Evolutionary conservation across 2,113 vertebrate species (phyloP).

Genomic region (Hylia prasina): DNA sequence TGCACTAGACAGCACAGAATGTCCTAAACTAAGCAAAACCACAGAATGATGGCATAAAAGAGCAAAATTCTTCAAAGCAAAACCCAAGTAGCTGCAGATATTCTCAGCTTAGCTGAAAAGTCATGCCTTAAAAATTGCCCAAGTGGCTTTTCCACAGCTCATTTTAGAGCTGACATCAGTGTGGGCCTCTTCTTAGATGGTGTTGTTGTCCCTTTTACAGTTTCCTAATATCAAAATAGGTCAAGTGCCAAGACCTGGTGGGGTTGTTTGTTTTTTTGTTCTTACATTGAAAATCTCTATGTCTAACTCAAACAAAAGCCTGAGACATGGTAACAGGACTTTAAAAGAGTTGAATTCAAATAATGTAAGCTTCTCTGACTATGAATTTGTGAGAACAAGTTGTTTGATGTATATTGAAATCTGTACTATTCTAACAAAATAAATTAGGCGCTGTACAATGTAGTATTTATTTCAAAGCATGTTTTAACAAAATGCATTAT

Average conservation of each 20-base stretch:
- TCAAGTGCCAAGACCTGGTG: neutral
- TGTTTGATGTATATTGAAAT: neutral
- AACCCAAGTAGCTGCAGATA: neutral
- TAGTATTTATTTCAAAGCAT: neutral
- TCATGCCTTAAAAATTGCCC: neutral
- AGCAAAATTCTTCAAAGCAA: neutral
- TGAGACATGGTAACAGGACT: neutral
- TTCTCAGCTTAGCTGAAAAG: neutral
- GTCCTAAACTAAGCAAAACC: neutral
- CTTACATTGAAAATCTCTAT: neutral
- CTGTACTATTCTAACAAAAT: neutral
- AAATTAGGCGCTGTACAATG: neutral
- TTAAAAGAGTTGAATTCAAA: neutral
- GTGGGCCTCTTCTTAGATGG: neutral
- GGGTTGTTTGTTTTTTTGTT: neutral
- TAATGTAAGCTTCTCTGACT: neutral
- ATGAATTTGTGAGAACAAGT: neutral
- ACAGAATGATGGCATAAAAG: neutral
- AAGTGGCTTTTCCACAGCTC: neutral
- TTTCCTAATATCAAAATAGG: neutral
- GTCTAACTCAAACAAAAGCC: neutral
- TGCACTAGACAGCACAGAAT: neutral
- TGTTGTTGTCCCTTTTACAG: neutral
- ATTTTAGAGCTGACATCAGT: neutral
- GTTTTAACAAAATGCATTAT: neutral